phyloP scores from a whole-genome alignment of 2,113 vertebrate genomes.

The Pygoscelis adeliae region DNA sequence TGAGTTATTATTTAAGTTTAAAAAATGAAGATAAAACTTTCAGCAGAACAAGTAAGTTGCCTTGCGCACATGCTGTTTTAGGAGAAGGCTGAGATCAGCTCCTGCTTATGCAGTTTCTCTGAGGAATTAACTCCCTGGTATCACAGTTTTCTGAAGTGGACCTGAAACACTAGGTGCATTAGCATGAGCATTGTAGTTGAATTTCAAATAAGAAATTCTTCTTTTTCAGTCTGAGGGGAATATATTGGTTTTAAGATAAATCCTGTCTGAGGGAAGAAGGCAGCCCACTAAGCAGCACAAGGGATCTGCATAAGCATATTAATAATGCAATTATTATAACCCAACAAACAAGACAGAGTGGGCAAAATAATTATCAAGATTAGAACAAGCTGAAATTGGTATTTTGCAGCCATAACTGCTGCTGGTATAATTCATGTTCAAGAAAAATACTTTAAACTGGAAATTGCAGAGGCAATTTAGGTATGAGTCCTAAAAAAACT shows the following conservation, averaged over 20 bases:
- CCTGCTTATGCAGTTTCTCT: background rate
- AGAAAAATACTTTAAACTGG: background rate
- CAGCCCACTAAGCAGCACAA: background rate
- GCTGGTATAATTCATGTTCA: background rate
- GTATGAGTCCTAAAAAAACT: background rate
- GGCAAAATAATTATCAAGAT: background rate
- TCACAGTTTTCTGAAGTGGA: background rate
- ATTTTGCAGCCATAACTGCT: background rate
- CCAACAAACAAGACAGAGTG: background rate
- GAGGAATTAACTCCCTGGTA: background rate
- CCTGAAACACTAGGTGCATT: background rate
- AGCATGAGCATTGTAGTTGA: background rate
- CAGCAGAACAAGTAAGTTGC: background rate
- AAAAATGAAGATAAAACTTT: background rate
- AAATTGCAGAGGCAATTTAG: background rate
- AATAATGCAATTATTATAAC: background rate
- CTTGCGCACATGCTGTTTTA: background rate
- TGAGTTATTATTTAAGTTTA: background rate
- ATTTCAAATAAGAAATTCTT: background rate
- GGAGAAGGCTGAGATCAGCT: background rate
- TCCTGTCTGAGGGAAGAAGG: background rate
- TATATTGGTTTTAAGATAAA: background rate
- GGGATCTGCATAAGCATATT: background rate
- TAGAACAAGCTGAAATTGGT: background rate
- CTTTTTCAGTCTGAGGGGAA: background rate